Evolutionary conservation across 2,888 invertebrate species (phyloP).

Genomic region (Chrysolina haemoptera): DNA sequence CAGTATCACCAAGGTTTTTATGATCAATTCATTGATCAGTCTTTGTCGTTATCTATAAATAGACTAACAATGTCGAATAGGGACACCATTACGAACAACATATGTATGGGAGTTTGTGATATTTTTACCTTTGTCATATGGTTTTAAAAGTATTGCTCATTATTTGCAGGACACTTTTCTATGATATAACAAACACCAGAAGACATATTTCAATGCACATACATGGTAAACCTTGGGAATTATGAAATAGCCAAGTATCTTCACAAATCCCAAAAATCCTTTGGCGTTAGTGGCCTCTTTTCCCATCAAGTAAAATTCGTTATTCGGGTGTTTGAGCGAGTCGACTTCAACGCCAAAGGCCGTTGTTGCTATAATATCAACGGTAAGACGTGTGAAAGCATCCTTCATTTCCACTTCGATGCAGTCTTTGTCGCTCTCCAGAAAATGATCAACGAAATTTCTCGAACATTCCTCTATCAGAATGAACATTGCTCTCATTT

Average conservation of each 20-base stretch:
- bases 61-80: too few species aligned
- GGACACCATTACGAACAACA: too few species aligned
- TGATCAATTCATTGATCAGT: too few species aligned
- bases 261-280: slow-evolving; percentile 18
- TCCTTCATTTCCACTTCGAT: slow-evolving; percentile 66
- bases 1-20: too few species aligned
- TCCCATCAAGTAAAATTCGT: slow-evolving; percentile 73
- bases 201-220: background rate
- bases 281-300: slow-evolving; percentile 68
- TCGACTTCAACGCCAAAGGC: slow-evolving; percentile 66
- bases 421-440: slow-evolving; percentile 51
- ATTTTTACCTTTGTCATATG: too few species aligned
- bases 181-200: too few species aligned
- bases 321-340: slow-evolving; percentile 71
- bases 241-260: slow-evolving; percentile 27
- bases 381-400: slow-evolving; percentile 71
- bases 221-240: slow-evolving; percentile 25
- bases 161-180: too few species aligned
- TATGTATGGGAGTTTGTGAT: too few species aligned
- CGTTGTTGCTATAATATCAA: slow-evolving; percentile 72
- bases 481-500: slow-evolving; percentile 63
- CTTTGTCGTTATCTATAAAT: too few species aligned
- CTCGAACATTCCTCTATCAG: slow-evolving; percentile 52
- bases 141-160: too few species aligned
- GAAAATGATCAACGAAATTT: slow-evolving; percentile 53